Base-by-base conservation (phyloP, 2,888 invertebrate genomes). In the Diarsia brunnea region DNA sequence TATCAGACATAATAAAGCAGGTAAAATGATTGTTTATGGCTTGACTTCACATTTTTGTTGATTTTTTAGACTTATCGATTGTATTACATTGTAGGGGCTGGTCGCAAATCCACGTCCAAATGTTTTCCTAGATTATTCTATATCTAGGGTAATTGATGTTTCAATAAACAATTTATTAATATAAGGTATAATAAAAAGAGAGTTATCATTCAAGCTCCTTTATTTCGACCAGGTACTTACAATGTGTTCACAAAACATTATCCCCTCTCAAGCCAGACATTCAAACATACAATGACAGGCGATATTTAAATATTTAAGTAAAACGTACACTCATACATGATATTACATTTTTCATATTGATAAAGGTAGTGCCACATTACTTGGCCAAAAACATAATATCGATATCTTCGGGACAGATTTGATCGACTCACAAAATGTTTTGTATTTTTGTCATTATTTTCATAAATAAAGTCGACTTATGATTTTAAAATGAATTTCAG, bases 181-280 rank as follows among this genome's bases (percentile, higher is more conserved):
- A 38, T 38, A 3, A 38, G 8, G 38, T 38, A 38, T 38, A 38
- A 38, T 38, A 8, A 38, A 38, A 38, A 38, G 38, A 38, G 8
- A 19, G 45, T 38, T 77, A 73, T 89, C 85, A 90, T 94, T 93
- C 93, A 96, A 96, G 96, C 96, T 95, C 94, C 93, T 96, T 96
- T 96, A 96, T 95, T 96, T 93, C 90, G 91, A 94, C 92, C 93
- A 94, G 89, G 90, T 91, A 89, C 89, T 88, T 87, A 88, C 85
- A 86, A 85, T 88, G 89, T 84, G 67, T 87, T 84, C 80, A 83
- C 78, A 80, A 84, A 75, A 78, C 73, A 74, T 76, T 73, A 66
- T 71, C 68, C 65, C 69, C 68, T 73, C 65, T 69, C 53, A 78
- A 84, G 76, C 73, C 79, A 86, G 69, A 69, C 67, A 79, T 68